Evolutionary conservation across 2,113 vertebrate species (phyloP).

Genomic region (Cololabis saira): DNA sequence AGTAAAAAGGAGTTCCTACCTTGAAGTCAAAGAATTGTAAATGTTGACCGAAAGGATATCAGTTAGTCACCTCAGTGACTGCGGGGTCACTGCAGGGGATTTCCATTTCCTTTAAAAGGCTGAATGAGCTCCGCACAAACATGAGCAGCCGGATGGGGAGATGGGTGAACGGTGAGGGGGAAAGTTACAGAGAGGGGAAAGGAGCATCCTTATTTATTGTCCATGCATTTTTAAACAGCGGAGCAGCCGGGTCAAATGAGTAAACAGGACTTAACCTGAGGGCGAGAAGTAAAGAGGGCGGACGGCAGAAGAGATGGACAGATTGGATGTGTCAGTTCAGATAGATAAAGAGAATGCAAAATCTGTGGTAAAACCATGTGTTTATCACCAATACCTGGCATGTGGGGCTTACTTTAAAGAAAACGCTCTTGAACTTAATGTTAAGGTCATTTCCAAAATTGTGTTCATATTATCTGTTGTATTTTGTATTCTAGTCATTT

Average conservation of each 20-base stretch:
- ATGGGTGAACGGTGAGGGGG: slow-evolving; percentile 23
- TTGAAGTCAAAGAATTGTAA: slow-evolving; percentile 64
- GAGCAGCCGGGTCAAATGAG: slow-evolving; percentile 73
- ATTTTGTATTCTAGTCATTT: too few relatives aligned
- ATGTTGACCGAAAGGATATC: slow-evolving; percentile 84
- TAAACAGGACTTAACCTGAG: slow-evolving; percentile 70
- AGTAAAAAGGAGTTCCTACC: slow-evolving; percentile 74
- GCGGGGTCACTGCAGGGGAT: slow-evolving; percentile 60
- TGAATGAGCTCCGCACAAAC: slow-evolving; percentile 75
- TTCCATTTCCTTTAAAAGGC: slow-evolving; percentile 78
- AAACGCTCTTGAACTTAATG: too few relatives aligned
- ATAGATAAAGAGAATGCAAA: not conserved
- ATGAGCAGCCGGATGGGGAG: slow-evolving; percentile 50
- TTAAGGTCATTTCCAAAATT: too few relatives aligned
- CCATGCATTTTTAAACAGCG: slow-evolving; percentile 77
- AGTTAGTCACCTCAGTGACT: slow-evolving; percentile 74
- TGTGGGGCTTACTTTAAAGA: too few relatives aligned
- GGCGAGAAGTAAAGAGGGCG: slow-evolving; percentile 43
- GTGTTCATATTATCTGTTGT: too few relatives aligned
- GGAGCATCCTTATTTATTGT: slow-evolving; percentile 73
- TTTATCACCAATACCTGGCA: not conserved
- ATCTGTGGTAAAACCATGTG: not conserved
- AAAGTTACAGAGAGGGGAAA: slow-evolving; percentile 9
- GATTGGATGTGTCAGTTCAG: slow-evolving; percentile 35
- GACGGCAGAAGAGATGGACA: slow-evolving; percentile 20